Base-by-base conservation (phyloP, 2,888 invertebrate species). In the Campopleginae sp. region DNA sequence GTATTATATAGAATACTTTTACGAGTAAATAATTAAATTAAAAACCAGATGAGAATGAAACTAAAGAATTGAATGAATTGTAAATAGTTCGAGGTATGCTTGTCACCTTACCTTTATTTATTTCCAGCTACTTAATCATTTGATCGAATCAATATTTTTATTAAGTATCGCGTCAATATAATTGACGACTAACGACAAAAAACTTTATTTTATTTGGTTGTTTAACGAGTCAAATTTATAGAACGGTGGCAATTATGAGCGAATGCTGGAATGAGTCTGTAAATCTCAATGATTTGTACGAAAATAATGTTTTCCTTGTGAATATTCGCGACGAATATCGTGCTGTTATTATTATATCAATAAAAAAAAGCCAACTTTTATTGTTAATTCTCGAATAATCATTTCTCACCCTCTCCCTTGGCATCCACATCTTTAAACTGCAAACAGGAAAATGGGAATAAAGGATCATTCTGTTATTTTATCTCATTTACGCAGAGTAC, bases 341-440 rank as follows among this genome's bases (percentile, higher is more conserved):
- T 90, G 89, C 87, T 90, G 90, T 90, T 90, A 89, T 88, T 82
- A 88, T 88, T 87, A 90, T 89, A 90, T 89, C 89, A 76, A 76
- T 76, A 65, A 76, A 79, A 33, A 14, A 61, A 48, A 90, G 89
- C 84, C 82, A 86, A 89, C 89, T 90, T 89, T 90, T 88, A 90
- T 88, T 86, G 89, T 90, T 91, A 83, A 84, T 27, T 19, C n/a
- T 42, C 68, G 23, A 61, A 61, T 83, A 54, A 74, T 71, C 48
- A 54, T 27, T 61, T 19, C 38, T 12, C 12, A 78, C 31, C 70
- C 31, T 17, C 61, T 23, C 48, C 12, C 23, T n/a, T 27, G n/a
- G 44, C 7, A 72, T 48, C 42, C 17, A 23, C 54, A 61, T 48
- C 65, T 38, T 10, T 31, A 42, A 14, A 66, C 48, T 70, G 70